These are phyloP conservation scores for Odocoileus hemionus DNA, from an alignment of 2,113 vertebrate genomes.

Conservation along the genomic window DNA sequence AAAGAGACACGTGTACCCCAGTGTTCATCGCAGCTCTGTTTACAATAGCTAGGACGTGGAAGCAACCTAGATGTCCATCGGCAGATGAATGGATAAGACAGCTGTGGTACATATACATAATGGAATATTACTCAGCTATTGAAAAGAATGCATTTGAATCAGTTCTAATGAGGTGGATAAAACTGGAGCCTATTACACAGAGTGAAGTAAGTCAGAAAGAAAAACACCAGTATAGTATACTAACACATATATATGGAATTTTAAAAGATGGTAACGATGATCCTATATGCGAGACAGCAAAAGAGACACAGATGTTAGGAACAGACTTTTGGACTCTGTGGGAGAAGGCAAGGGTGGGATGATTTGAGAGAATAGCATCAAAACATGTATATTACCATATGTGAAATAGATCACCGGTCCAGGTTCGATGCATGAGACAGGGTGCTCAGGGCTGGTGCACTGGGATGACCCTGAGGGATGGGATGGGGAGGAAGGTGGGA, in stretches of 20 bases:
- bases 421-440: background rate
- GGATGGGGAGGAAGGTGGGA: background rate
- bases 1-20: background rate
- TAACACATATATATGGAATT: background rate
- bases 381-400: background rate
- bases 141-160: background rate
- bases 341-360: background rate
- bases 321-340: background rate
- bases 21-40: background rate
- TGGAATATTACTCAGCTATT: background rate
- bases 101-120: background rate
- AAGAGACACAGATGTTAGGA: background rate
- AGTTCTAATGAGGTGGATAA: background rate
- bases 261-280: background rate
- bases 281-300: background rate
- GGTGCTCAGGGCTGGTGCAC: background rate
- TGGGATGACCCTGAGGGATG: background rate
- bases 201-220: background rate
- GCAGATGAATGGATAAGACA: background rate
- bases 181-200: background rate
- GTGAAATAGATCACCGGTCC: background rate
- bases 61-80: background rate
- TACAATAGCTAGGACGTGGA: background rate
- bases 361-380: background rate
- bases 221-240: background rate